Conservation (phyloP, 2,797 vertebrate genomes). For the Cetoscarus ocellatus region DNA sequence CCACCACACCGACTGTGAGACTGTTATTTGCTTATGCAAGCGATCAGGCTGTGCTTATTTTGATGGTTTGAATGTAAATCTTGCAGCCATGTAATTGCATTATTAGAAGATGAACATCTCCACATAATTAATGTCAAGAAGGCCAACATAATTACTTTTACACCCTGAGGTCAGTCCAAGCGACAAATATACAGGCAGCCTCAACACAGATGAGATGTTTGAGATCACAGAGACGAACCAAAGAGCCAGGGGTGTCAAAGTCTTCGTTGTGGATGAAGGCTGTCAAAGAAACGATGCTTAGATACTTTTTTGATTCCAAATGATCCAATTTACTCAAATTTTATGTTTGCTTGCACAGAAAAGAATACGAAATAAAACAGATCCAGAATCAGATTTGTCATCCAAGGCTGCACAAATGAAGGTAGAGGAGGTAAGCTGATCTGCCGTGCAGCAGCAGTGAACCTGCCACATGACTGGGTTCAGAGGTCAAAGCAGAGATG, state of each 20-base stretch:
- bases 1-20: conserved; percentile 11
- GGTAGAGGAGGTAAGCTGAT: too few species aligned
- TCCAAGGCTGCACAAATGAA: too few species aligned
- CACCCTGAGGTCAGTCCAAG: conserved; percentile 21
- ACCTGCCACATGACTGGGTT: too few species aligned
- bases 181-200: conserved; percentile 24
- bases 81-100: conserved; percentile 21
- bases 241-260: background rate
- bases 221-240: background rate
- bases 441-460: too few species aligned
- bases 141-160: conserved; percentile 33
- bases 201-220: conserved; percentile 16
- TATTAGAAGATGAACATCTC: conserved; percentile 32
- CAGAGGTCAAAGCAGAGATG: too few species aligned
- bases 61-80: conserved; percentile 24
- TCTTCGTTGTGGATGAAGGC: background rate
- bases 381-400: too few species aligned
- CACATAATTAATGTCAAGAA: conserved; percentile 32
- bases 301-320: background rate
- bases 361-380: too few species aligned
- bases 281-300: background rate
- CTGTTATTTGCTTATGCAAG: background rate
- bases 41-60: conserved; percentile 9
- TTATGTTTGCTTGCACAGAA: too few species aligned
- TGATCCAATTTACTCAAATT: too few species aligned